Evolutionary conservation across 2,888 invertebrate genomes (phyloP), one percentile per base, ranked within the genome.

Genomic region (Drosophila fungiperda): DNA sequence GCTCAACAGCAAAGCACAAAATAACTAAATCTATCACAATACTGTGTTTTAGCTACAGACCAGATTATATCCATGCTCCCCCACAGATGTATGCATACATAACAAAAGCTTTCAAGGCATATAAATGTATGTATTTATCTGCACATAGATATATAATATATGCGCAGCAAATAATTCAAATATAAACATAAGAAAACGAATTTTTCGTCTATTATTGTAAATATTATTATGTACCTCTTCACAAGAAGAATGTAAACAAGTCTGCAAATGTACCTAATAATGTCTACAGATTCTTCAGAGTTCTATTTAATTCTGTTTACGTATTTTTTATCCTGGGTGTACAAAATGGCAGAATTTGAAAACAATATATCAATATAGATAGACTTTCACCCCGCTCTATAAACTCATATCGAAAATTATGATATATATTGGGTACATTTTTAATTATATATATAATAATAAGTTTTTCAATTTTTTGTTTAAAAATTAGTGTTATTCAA

Each of bases 151-250:
- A 29, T 2, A 12, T 40, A 29, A 15, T 57, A 32, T 57, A 32
- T 57, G 15, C 32, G 17, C 32, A 32, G 32, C 42, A 42, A 57
- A 40, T 57, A 33, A 32, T 15, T 42, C 42, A 42, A 57, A 32
- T 32, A 42, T 32, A 57, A 32, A 15, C 42, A 57, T 32, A 57
- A 40, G 20, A 57, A 57, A 42, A 7, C 15, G 20, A 32, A n/a
- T 11, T 57, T 57, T 32, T 55, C 29, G 15, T 36, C 23, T 57
- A 20, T 40, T 29, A 17, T 20, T 32, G 12, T 40, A 17, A 26
- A 38, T 40, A 40, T 55, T 57, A 15, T 32, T 15, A 57, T 40
- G 32, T 32, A 32, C 57, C 40, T 42, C 5, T 20, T 20, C 29
- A 15, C 29, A 32, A 40, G 9, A 2, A 5, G 29, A n/a, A 3